A percentile compares a stretch with the other conserved stretches of the same genome.
Evolutionary conservation across 2,888 invertebrate species (phyloP).

Genomic region (Diloba caeruleocephala): DNA sequence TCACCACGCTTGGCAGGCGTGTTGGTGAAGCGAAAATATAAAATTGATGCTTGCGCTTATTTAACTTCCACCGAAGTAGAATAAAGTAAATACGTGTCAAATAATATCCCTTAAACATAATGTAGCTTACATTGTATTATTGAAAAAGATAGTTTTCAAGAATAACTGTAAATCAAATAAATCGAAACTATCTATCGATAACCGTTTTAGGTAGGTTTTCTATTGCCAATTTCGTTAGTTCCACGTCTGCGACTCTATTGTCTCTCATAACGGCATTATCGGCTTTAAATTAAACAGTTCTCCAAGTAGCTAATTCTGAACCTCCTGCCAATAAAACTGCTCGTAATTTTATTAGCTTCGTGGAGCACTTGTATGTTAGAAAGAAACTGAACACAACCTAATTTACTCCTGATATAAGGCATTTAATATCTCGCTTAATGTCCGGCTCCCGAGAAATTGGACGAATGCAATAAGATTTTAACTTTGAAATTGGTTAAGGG

Average conservation of each 20-base stretch:
- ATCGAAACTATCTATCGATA: conserved; percentile 9
- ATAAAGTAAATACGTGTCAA: too few relatives aligned
- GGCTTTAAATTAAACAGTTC: conserved; percentile 55
- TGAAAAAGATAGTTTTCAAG: too few relatives aligned
- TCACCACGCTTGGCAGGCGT: too few relatives aligned
- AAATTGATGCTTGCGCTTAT: too few relatives aligned
- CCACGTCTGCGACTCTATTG: conserved; percentile 28
- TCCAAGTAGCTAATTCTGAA: conserved; percentile 49
- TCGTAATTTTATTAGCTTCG: conserved; percentile 46
- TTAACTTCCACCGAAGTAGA: too few relatives aligned
- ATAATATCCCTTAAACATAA: neutral
- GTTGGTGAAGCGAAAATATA: too few relatives aligned
- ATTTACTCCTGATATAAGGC: conserved; percentile 15
- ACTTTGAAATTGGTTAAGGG: conserved; percentile 3
- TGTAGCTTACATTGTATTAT: too few relatives aligned
- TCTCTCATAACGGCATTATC: conserved; percentile 53
- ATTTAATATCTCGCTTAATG: conserved; percentile 17
- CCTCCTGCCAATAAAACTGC: conserved; percentile 47
- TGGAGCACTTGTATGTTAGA: conserved; percentile 11
- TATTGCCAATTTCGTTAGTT: conserved; percentile 42
- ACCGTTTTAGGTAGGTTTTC: conserved; percentile 24
- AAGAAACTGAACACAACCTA: conserved; percentile 9
- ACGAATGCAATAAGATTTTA: conserved; percentile 8
- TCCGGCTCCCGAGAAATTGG: conserved; percentile 8
- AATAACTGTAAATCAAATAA: conserved; percentile 27